Conservation (phyloP, 2,797 vertebrate species). For the Siniperca undulata region DNA sequence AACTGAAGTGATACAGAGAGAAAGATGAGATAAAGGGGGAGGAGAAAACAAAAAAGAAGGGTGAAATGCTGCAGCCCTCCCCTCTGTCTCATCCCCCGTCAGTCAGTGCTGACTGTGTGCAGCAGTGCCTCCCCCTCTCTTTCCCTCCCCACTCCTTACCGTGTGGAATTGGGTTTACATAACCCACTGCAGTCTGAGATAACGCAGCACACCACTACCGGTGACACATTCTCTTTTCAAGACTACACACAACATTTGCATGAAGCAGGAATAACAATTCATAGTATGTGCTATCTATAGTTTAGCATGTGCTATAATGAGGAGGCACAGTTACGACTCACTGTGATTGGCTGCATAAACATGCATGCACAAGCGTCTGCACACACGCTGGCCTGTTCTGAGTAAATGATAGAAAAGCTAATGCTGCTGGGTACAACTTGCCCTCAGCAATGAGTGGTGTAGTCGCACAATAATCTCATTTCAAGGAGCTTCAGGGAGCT, state of each 20-base stretch:
- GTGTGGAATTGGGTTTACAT: conserved; percentile 76
- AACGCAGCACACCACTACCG: conserved; percentile 64
- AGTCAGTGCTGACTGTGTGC: conserved; percentile 58
- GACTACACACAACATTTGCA: conserved; percentile 41
- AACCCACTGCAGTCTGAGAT: conserved; percentile 82
- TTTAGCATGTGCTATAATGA: background rate
- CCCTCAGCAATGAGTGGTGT: conserved; percentile 22
- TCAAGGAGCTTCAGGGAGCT: background rate
- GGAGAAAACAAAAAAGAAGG: conserved; percentile 17
- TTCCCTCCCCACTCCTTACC: conserved; percentile 44
- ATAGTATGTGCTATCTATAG: conserved; percentile 37
- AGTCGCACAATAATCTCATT: conserved; percentile 25
- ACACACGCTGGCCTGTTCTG: conserved; percentile 5
- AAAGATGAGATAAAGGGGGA: conserved; percentile 17
- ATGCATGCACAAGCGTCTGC: conserved; percentile 3
- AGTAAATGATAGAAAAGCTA: conserved; percentile 2
- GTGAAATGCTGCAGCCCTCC: conserved; percentile 78
- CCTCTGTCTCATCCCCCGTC: conserved; percentile 53
- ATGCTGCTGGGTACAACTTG: conserved; percentile 13
- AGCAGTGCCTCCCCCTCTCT: conserved; percentile 55
- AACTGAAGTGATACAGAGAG: conserved; percentile 23
- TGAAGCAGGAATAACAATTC: conserved; percentile 35
- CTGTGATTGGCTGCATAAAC: conserved; percentile 6
- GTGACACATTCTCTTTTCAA: conserved; percentile 37
- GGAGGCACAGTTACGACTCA: background rate